These are phyloP conservation scores for Seriola rivoliana DNA, from an alignment of 2,113 vertebrate genomes.

Conservation along the genomic window DNA sequence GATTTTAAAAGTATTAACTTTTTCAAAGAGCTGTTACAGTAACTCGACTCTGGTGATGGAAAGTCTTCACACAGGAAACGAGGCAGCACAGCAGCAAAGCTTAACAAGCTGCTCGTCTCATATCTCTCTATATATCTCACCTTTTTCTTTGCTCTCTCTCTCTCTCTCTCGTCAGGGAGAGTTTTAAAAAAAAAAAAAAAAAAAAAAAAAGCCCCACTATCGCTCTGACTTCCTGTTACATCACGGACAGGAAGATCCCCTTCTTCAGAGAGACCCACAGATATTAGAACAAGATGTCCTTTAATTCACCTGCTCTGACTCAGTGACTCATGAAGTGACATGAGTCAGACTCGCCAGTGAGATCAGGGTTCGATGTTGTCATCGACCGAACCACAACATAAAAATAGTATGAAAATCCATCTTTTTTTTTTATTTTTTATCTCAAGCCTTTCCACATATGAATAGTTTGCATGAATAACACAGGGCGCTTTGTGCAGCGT, in stretches of 20 bases:
- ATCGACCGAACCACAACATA: no score
- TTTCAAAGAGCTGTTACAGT: no score
- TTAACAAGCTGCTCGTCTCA: not conserved
- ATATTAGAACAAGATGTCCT: not conserved
- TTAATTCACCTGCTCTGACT: not conserved
- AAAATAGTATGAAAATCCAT: not conserved
- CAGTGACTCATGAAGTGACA: no score
- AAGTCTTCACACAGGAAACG: not conserved
- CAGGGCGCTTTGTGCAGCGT: not conserved
- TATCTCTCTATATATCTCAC: not conserved
- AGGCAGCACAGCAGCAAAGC: not conserved
- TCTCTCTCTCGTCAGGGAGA: no score
- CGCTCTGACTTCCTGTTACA: not conserved
- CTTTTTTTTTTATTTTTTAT: no score
- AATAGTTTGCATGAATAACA: not conserved
- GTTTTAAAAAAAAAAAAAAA: not conserved
- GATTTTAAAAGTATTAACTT: no score
- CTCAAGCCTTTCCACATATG: not conserved
- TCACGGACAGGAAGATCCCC: not conserved
- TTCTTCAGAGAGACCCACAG: not conserved
- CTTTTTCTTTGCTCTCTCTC: no score
- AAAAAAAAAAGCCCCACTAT: not conserved
- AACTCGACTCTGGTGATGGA: not conserved
- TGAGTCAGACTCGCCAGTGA: not conserved
- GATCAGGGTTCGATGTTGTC: not conserved